Conservation (phyloP, 2,888 invertebrate species). For the Poecilus cupreus region DNA sequence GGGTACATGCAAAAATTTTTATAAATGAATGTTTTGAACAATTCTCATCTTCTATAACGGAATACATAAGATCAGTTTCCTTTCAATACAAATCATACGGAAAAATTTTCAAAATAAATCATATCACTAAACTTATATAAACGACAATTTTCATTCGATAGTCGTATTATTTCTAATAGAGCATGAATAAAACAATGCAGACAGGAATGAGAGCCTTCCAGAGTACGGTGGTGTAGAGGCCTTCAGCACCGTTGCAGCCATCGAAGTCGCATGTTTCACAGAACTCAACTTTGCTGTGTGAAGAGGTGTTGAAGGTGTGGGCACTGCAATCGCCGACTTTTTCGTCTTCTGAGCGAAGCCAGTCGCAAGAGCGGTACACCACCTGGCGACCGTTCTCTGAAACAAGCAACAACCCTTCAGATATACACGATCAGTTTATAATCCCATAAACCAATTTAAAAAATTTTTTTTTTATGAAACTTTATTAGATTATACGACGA, state of each 20-base stretch:
- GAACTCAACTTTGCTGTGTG: constrained; percentile 75
- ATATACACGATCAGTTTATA: too few relatives aligned
- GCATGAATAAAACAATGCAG: constrained; percentile 55
- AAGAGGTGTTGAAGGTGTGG: constrained; percentile 71
- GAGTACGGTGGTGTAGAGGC: constrained; percentile 64
- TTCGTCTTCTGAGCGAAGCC: constrained; percentile 76
- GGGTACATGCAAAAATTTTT: too few relatives aligned
- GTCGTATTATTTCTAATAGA: constrained; percentile 39
- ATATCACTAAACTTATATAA: too few relatives aligned
- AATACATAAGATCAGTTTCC: too few relatives aligned
- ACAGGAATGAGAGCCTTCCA: constrained; percentile 67
- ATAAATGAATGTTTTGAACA: too few relatives aligned
- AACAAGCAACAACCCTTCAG: too few relatives aligned
- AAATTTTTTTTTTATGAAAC: too few relatives aligned
- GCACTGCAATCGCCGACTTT: constrained; percentile 74
- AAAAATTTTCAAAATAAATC: too few relatives aligned
- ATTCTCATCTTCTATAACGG: too few relatives aligned
- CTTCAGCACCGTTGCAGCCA: constrained; percentile 78
- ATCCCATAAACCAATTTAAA: too few relatives aligned
- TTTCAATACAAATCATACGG: too few relatives aligned
- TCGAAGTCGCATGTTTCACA: constrained; percentile 83
- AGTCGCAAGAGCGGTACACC: constrained; percentile 75
- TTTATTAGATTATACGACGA: too few relatives aligned
- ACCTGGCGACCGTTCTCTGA: constrained; percentile 19
- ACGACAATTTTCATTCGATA: background rate